Evolutionary conservation across 2,113 vertebrate genomes (phyloP).

Genomic region (Myocastor coypus): DNA sequence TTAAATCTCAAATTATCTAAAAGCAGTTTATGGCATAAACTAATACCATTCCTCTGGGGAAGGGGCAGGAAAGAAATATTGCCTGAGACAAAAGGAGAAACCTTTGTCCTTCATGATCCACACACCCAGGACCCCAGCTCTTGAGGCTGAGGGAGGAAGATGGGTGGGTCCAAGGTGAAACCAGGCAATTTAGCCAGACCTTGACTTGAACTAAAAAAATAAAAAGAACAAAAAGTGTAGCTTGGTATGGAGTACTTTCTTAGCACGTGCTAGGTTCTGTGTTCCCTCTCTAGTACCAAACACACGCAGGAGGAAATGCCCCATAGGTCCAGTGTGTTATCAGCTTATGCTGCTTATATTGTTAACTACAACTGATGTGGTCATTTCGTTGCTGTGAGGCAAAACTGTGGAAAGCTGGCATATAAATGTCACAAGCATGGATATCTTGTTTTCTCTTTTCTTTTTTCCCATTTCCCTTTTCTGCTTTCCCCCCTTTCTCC

Average conservation of each 20-base stretch:
- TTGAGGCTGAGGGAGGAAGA: neutral
- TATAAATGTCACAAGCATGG: neutral
- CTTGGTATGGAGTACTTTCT: neutral
- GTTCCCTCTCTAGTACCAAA: neutral
- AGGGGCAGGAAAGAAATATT: neutral
- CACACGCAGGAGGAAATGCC: neutral
- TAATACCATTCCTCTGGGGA: neutral
- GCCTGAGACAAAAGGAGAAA: neutral
- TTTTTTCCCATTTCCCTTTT: neutral
- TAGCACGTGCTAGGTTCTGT: neutral
- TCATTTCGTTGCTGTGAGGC: neutral
- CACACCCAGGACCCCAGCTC: neutral
- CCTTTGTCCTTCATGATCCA: neutral
- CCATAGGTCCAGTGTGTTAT: neutral
- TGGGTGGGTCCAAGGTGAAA: neutral
- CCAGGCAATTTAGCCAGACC: neutral
- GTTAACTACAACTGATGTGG: neutral
- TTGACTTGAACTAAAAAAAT: neutral
- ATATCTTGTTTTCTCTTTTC: neutral
- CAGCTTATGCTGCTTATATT: no score
- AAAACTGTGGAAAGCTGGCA: neutral
- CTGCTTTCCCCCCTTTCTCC: accelerated
- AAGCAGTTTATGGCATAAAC: neutral
- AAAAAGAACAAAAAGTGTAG: neutral
- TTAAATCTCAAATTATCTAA: neutral